Evolutionary conservation across 2,888 invertebrate genomes (phyloP).

Genomic region (Liopterus haemorrhoidalis): DNA sequence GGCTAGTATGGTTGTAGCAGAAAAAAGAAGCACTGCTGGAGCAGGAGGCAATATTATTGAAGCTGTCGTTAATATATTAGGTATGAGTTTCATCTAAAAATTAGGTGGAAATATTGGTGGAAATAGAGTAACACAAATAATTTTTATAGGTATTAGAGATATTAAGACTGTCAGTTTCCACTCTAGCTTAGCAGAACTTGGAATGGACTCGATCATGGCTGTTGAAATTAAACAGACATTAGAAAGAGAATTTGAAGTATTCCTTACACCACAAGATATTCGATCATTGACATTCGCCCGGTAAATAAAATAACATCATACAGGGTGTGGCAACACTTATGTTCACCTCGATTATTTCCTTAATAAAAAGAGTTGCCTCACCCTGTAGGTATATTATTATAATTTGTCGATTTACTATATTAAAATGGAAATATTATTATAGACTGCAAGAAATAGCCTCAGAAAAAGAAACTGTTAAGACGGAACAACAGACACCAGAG

Average conservation of each 20-base stretch:
- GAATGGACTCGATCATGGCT: conserved; percentile 96
- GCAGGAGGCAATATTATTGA: conserved; percentile 65
- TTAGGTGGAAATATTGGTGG: too few species aligned
- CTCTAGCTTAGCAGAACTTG: conserved; percentile 78
- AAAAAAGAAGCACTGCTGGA: conserved; percentile 61
- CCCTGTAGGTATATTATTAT: conserved; percentile 37
- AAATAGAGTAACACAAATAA: too few species aligned
- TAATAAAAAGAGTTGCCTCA: too few species aligned
- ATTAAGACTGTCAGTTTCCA: conserved; percentile 64
- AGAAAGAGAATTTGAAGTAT: conserved; percentile 83
- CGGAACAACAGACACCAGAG: conserved; percentile 12
- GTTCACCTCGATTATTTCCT: too few species aligned
- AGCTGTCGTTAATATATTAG: conserved; percentile 58
- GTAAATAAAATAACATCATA: conserved; percentile 37
- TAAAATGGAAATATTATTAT: conserved; percentile 8
- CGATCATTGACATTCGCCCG: conserved; percentile 71
- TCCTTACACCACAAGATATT: conserved; percentile 80
- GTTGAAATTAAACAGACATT: conserved; percentile 92
- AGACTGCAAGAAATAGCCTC: conserved; percentile 52
- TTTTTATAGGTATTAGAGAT: conserved; percentile 55
- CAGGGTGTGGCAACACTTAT: too few species aligned
- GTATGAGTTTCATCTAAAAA: too few species aligned
- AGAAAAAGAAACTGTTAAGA: conserved; percentile 44
- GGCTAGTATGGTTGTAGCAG: conserved; percentile 80
- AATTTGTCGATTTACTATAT: too few species aligned